Base-by-base conservation (phyloP, 2,113 vertebrate genomes). In the Prolemur simus region DNA sequence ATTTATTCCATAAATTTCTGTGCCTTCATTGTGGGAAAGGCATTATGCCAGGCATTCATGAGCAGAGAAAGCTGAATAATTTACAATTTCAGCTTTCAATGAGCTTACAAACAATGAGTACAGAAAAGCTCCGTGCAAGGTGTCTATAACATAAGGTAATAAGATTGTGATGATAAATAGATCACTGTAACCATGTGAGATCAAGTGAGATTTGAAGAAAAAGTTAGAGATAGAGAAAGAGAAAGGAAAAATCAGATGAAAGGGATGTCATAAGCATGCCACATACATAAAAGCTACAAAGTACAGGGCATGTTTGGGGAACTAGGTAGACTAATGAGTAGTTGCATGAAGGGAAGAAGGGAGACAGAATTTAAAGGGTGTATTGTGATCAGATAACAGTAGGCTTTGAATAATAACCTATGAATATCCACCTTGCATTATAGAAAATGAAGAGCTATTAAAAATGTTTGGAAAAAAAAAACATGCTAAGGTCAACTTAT, bases 1-100 rank as follows among this genome's bases (percentile, higher is more conserved):
- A 92, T 96, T 92, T 96, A 90, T 98, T 90, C 88, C 52, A 88
- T 85, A 89, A 96, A 96, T 95, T 88, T 69, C 73, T 74, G 15
- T 39, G 49, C 39, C 71, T 78, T 95, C 49, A 39, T 74, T 68
- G 45, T 93, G 93, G 49, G 60, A 15, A 49, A 0, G 2, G 25
- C 78, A 56, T 32, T 89, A 25, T 77, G 45, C 83, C 89, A 97
- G n/a, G 68, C 37, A 76, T 80, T 68, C 73, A 85, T 39, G 32
- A 92, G 45, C 60, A 69, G 13, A 52, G 56, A 66, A 91, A 87
- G 83, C 39, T 78, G 92, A 95, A 69, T 71, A 77, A 97, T 97
- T 95, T 80, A 94, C 74, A 94, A 9, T 94, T 84, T 89, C 64
- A 66, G 58, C 29, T 93, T 86, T 85, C 69, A 91, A 56, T 29